Base-by-base conservation (phyloP, 2,797 vertebrate species). In the Sebastes alutus region DNA sequence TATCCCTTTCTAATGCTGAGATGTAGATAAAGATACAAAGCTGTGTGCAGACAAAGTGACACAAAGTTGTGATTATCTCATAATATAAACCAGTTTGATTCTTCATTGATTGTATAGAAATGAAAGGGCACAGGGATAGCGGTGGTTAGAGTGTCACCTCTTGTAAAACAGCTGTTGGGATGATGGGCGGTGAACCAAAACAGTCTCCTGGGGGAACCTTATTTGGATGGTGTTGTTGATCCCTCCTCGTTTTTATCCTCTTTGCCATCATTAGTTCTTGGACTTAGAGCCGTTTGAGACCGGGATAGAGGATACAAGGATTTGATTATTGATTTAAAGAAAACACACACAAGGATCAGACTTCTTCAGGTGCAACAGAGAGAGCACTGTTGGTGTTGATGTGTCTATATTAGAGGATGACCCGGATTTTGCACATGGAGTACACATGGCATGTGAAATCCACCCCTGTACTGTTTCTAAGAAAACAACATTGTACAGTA, bases 131-230 rank as follows among this genome's bases (percentile, higher is more conserved):
- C 29, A 18, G 54, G 3, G 33, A 16, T 8, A 30, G 52, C 16
- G 58, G 33, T 59, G 27, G n/a, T 71, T 55, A 6, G n/a, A 56
- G 35, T 67, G 75, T 66, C 66, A 61, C 20, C 23, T 80, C 67
- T 52, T 72, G 60, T 62, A 54, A 66, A 87, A 83, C 64, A 78
- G 49, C 20, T 62, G 71, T 59, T 58, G 27, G 25, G 22, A 33
- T 67, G 52, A 55, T 29, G 14, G 7, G 20, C 33, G 16, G 33
- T 79, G 56, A 82, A 86, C 54, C 27, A 33, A 33, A 67, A 72
- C 33, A 5, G 62, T 52, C 35, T 75, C 72, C 35, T 18, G 6
- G 60, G 22, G 18, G 32, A 80, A 49, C n/a, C 8, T 33, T 25
- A 29, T 78, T 52, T 46, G 64, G 30, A 66, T 62, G 0, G 6